Base-by-base conservation (phyloP, 2,113 vertebrate species). In the Desmodus rotundus region DNA sequence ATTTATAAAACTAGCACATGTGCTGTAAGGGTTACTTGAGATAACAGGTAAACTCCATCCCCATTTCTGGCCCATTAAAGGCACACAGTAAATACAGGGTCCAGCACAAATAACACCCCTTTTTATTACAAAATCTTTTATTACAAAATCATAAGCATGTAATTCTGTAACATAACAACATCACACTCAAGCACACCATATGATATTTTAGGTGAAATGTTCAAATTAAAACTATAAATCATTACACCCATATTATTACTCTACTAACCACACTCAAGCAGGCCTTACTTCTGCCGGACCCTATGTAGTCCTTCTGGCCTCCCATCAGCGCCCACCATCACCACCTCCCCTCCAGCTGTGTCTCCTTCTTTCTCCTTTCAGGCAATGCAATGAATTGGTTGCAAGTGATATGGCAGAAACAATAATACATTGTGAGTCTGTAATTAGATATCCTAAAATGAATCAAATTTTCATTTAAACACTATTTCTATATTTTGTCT, bases 331-430 rank as follows among this genome's bases (percentile, higher is more conserved):
- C 2, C 31, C 20, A 16, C n/a, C 61, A 11, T 15, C 20, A 41
- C 86, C 12, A 7, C 1, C 26, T 15, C 5, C 7, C 4, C 15
- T 0, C 5, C 12, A 2, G 2, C 14, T 38, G 43, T 26, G 68
- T 63, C 73, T 78, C 0, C 15, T 70, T 78, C 54, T 67, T 92
- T 47, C 11, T 6, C 0, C 80, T 72, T 54, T 24, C 78, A 68
- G 54, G 41, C 22, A 65, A 65, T 36, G 6, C 2, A 22, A 8
- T 83, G 61, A 43, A n/a, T 3, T 10, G 16, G 81, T 45, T 74
- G 9, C 50, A 65, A 45, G 70, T 11, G 19, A 93, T 77, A 12
- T 12, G 9, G 14, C 36, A 95, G 88, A 86, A 85, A 82, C 22
- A 63, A 54, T 67, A 65, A 45, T 41, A 65, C 4, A 19, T 65